Conservation (phyloP, 2,797 vertebrate species). For the Sebastes cheni region DNA sequence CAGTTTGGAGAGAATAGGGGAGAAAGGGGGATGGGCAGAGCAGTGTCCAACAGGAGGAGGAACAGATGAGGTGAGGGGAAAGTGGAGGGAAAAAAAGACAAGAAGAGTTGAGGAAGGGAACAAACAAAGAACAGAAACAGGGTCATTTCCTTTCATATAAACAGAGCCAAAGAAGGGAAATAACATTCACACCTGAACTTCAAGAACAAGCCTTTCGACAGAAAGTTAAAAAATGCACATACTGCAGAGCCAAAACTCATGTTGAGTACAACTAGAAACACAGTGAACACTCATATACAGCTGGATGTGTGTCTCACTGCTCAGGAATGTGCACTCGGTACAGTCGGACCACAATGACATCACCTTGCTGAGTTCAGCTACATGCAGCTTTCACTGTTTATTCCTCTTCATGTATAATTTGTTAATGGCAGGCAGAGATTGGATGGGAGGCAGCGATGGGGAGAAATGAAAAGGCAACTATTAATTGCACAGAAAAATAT, state of each 20-base stretch:
- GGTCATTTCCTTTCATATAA: slow-evolving; percentile 37
- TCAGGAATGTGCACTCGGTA: slow-evolving; percentile 77
- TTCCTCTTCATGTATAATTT: slow-evolving; percentile 28
- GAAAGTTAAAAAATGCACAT: slow-evolving; percentile 5
- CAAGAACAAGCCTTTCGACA: not conserved
- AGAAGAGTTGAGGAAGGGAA: slow-evolving; percentile 34
- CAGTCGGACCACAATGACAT: slow-evolving; percentile 78
- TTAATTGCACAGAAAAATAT: slow-evolving; percentile 14
- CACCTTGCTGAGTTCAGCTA: slow-evolving; percentile 71
- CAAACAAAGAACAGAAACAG: slow-evolving; percentile 31
- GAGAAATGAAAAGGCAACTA: slow-evolving; percentile 15
- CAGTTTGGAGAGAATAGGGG: slow-evolving; percentile 41
- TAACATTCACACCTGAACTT: slow-evolving; percentile 6
- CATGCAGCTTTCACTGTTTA: slow-evolving; percentile 40
- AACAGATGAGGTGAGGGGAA: slow-evolving; percentile 72
- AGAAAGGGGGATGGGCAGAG: slow-evolving; percentile 65
- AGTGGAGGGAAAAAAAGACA: slow-evolving; percentile 61
- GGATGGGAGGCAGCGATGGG: not conserved
- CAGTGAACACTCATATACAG: slow-evolving; percentile 44
- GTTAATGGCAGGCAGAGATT: slow-evolving; percentile 7
- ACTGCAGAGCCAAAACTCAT: not conserved
- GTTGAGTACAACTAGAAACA: slow-evolving; percentile 23
- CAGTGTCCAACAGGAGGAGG: slow-evolving; percentile 73
- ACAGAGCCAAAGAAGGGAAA: slow-evolving; percentile 7
- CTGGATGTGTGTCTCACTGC: slow-evolving; percentile 72